Evolutionary conservation across 2,113 vertebrate species (phyloP), one percentile per base, ranked within the genome.

Genomic region (Puntigrus tetrazona): DNA sequence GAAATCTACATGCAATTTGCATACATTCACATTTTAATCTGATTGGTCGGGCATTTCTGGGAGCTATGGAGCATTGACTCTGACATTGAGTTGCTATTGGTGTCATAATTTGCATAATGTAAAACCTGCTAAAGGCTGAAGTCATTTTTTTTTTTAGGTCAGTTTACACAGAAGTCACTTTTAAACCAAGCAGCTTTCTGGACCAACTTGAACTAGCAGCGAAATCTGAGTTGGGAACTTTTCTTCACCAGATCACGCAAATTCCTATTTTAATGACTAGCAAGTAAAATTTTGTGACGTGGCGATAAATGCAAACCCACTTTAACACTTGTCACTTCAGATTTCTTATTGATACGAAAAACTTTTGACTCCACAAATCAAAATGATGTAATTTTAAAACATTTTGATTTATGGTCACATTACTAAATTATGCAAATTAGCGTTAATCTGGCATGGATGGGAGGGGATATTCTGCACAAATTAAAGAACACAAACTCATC

Each of bases 71-170:
- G 43, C 43, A 50, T 27, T 55, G 16, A 31, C 47, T 52, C 4
- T 77, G 74, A 55, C 50, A 77, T 22, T 77, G 29, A 52, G 29
- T 34, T 20, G 27, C 36, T 34, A 52, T 77, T 77, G 74, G 47
- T 45, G 16, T 67, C 20, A 29, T 74, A 31, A 13, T 45, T 45
- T 22, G 67, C 31, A 41, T 70, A 70, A 27, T n/a, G 11, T 45
- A 27, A 38, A 41, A 73, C 41, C 27, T 41, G 16, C 38, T 73
- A 27, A 45, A 45, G 41, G 9, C 14, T 38, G 8, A 16, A 69
- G 29, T 7, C 8, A 70, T 27, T 59, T 25, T 27, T n/a, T n/a
- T n/a, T n/a, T n/a, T n/a, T n/a, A n/a, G 41, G 8, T 41, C 41
- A 1, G 8, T 10, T 9, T 6, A 41, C 41, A 9, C 41, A 41